These are phyloP conservation scores for Pedetes capensis DNA, from an alignment of 2,113 vertebrate genomes.

Conservation along the genomic window DNA sequence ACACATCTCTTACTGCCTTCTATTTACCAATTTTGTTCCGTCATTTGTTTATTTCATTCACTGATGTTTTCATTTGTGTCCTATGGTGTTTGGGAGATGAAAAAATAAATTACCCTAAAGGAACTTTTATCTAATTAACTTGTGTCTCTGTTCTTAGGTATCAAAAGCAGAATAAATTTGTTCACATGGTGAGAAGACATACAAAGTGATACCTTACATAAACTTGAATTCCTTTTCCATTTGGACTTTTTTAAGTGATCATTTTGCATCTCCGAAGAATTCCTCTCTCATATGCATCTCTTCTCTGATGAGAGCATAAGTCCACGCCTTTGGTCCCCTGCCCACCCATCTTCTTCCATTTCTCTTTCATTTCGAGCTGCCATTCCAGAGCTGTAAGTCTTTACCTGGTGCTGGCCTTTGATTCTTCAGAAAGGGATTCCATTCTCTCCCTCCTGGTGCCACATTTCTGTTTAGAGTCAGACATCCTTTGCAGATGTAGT, in stretches of 20 bases:
- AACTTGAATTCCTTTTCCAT: not conserved
- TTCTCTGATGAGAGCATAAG: not conserved
- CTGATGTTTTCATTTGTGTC: conserved; percentile 13
- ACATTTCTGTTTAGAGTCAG: not conserved
- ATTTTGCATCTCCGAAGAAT: not conserved
- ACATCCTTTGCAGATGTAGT: not conserved
- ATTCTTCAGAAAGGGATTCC: not conserved
- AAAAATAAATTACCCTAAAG: conserved; percentile 19
- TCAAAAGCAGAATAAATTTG: not conserved
- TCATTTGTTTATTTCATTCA: conserved; percentile 9
- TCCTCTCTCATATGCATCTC: not conserved
- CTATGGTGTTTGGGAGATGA: not conserved
- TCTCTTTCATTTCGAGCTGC: not conserved
- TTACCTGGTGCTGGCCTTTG: not conserved
- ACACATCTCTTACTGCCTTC: not conserved
- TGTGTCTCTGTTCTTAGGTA: not conserved
- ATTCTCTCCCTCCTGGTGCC: not conserved
- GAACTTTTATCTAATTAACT: conserved; percentile 9
- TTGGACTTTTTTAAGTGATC: not conserved
- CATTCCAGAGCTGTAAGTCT: not conserved
- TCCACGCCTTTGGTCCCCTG: not conserved
- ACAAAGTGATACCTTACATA: not conserved
- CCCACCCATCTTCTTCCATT: not conserved
- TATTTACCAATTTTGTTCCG: not conserved
- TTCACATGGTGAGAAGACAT: not conserved